Evolutionary conservation across 2,113 vertebrate species (phyloP).

Genomic region (Cyphomyrus plagiostoma): DNA sequence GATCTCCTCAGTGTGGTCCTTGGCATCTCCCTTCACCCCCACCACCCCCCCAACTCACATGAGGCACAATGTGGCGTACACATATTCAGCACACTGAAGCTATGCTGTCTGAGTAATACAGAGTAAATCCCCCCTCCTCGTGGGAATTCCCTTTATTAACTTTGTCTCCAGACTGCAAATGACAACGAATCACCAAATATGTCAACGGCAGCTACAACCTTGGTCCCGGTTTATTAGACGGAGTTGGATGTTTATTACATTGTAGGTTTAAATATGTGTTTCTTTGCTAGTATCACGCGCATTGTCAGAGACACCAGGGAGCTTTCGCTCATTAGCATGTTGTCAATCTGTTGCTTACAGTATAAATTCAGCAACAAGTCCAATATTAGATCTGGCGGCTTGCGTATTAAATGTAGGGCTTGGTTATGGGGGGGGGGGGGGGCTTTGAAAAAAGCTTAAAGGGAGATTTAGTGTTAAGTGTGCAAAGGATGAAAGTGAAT

Average conservation of each 20-base stretch:
- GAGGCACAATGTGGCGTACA: not conserved
- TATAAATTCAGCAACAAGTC: constrained; percentile 55
- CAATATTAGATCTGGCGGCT: constrained; percentile 55
- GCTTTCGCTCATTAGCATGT: constrained; percentile 41
- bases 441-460: constrained; percentile 59
- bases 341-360: constrained; percentile 44
- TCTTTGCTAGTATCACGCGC: not conserved
- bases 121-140: not conserved
- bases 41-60: not conserved
- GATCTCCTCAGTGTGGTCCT: not conserved
- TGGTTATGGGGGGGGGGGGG: constrained; percentile 31
- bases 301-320: constrained; percentile 35
- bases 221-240: constrained; percentile 26
- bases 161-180: constrained; percentile 18
- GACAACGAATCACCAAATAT: constrained; percentile 13
- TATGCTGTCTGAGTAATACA: not conserved
- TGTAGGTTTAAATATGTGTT: constrained; percentile 26
- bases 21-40: not conserved
- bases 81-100: not conserved
- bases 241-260: constrained; percentile 48
- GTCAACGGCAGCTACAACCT: not conserved
- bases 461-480: constrained; percentile 52
- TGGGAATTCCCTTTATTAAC: constrained; percentile 18
- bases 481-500: constrained; percentile 39
- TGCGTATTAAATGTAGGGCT: constrained; percentile 47